Evolutionary conservation across 2,888 invertebrate genomes (phyloP).

Genomic region (Slavum lentiscoides): DNA sequence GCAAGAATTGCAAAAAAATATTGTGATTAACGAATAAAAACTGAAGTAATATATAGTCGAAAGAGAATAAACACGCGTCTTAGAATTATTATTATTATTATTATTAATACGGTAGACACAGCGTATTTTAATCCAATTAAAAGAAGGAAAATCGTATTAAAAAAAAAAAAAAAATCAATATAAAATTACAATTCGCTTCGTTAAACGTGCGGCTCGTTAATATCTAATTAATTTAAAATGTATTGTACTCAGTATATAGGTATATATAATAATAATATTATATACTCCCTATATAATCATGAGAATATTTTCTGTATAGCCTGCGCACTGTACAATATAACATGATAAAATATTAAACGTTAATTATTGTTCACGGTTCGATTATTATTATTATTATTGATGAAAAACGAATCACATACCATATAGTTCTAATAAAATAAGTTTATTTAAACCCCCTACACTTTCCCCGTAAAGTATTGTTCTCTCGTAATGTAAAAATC

Average conservation of each 20-base stretch:
- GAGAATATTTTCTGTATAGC: neutral
- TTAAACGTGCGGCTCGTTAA: too few relatives aligned
- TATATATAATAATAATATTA: neutral
- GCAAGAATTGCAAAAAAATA: neutral
- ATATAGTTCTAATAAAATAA: neutral
- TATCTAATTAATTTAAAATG: neutral
- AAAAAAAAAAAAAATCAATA: too few relatives aligned
- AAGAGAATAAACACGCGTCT: neutral
- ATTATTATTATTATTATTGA: too few relatives aligned
- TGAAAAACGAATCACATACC: neutral
- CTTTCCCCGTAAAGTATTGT: too few relatives aligned
- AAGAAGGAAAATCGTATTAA: neutral
- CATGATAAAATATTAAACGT: neutral
- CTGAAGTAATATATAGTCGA: neutral
- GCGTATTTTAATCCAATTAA: neutral
- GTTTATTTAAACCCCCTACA: neutral
- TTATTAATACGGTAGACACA: neutral
- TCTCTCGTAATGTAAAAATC: neutral
- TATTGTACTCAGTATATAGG: too few relatives aligned
- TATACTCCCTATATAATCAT: neutral
- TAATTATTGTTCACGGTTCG: neutral
- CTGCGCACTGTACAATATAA: neutral
- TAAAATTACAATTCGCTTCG: too few relatives aligned
- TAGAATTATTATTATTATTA: neutral
- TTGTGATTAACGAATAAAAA: neutral